phyloP scores from a whole-genome alignment of 2,113 vertebrate species.

The Megaceryle torquata region DNA sequence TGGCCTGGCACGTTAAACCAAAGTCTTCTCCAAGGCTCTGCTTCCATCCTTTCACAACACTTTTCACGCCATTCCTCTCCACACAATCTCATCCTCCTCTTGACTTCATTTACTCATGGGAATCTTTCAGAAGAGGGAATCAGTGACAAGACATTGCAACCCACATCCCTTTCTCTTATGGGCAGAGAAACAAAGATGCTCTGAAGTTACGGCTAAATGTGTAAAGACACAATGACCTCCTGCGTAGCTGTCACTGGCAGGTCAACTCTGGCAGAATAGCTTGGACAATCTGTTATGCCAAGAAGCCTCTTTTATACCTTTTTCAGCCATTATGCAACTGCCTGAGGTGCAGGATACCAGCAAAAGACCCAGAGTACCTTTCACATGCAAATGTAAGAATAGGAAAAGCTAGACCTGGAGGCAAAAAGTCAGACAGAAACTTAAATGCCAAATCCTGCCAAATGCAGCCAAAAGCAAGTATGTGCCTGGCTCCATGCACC shows the following conservation, averaged over 20 bases:
- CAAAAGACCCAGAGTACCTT: background rate
- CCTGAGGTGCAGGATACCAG: background rate
- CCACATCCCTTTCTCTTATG: background rate
- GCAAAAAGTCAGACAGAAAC: constrained; percentile 4
- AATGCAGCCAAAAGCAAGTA: background rate
- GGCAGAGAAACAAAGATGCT: background rate
- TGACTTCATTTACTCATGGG: background rate
- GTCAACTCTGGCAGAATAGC: background rate
- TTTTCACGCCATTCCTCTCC: background rate
- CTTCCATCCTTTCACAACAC: background rate
- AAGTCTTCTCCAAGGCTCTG: background rate
- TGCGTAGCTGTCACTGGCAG: background rate
- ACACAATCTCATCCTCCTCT: background rate
- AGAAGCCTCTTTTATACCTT: background rate
- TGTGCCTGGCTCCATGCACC: background rate
- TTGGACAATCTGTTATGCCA: background rate
- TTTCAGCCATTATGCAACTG: background rate
- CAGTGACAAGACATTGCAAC: background rate
- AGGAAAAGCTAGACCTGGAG: background rate
- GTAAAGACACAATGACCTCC: background rate
- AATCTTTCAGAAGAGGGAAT: background rate
- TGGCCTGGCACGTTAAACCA: background rate
- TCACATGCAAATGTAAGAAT: constrained; percentile 16
- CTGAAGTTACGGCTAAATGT: background rate
- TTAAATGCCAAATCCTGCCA: background rate